These are phyloP conservation scores for Holotrichia oblita DNA, from an alignment of 1,140 invertebrate genomes.

Conservation along the genomic window DNA sequence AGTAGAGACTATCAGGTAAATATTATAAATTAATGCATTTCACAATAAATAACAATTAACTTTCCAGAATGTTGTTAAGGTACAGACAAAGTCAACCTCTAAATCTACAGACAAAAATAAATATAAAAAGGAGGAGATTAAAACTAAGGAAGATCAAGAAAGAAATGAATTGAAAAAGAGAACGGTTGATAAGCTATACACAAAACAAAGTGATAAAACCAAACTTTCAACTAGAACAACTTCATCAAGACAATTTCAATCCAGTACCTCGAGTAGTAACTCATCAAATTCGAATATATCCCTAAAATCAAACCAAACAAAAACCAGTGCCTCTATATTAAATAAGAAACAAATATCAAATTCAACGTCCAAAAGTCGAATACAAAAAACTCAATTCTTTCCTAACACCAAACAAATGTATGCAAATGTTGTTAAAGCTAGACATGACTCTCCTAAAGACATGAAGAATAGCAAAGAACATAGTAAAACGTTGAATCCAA, in stretches of 20 bases:
- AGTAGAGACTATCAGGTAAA: slow-evolving; percentile 31
- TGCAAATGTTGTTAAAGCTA: slow-evolving; percentile 51
- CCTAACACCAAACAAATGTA: slow-evolving; percentile 55
- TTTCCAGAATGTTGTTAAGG: slow-evolving; percentile 16
- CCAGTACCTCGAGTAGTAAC: not conserved
- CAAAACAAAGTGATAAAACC: not conserved
- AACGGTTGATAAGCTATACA: not conserved
- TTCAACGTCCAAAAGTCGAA: not conserved
- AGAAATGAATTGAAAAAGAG: slow-evolving; percentile 28
- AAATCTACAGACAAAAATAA: slow-evolving; percentile 34
- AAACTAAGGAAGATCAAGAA: slow-evolving; percentile 5
- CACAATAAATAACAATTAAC: not conserved
- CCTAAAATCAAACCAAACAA: not conserved
- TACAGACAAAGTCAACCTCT: not conserved
- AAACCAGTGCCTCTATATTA: not conserved
- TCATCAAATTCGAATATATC: slow-evolving; percentile 25
- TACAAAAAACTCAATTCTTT: slow-evolving; percentile 55
- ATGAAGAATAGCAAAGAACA: not conserved
- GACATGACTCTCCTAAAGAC: not conserved
- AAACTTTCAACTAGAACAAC: not conserved
- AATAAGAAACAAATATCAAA: not conserved
- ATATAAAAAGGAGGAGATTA: slow-evolving; percentile 24
- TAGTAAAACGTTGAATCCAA: slow-evolving; percentile 13
- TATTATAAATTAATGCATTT: not conserved
- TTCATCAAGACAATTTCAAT: not conserved